Evolutionary conservation across 2,113 vertebrate genomes (phyloP), one percentile per base, ranked within the genome.

Genomic region (Hypomesus transpacificus): DNA sequence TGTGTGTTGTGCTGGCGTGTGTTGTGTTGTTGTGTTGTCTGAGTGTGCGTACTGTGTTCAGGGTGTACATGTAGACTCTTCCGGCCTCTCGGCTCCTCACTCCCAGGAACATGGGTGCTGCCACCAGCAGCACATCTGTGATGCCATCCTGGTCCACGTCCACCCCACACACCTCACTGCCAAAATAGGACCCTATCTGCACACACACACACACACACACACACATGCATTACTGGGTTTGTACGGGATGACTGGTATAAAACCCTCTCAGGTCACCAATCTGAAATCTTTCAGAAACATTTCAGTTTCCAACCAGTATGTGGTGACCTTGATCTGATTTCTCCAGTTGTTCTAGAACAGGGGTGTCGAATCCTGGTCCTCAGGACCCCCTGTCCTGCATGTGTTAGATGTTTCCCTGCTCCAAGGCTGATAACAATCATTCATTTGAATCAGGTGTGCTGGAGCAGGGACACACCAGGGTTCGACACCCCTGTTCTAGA

Each of bases 101-200:
- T 24, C 94, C 94, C n/a, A 98, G 92, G 85, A 87, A 97, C 95
- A 97, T 95, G 46, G 96, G 96, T 0, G 96, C 96, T 0, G 95
- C 96, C 75, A 98, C 94, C 73, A 98, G 91, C 71, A 98, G 90
- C 52, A 97, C 91, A 3, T 98, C 94, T 0, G 94, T 98, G 79
- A 90, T 87, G 17, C 93, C 94, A 0, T 98, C 95, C 1, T 91
- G 87, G 18, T 98, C 92, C 2, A 94, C 89, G 39, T 98, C 96
- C 85, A 98, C 66, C 0, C 87, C 91, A 28, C 95, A 94, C 26
- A 98, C 88, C 82, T 97, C 96, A 3, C 96, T 96, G 83, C 96
- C 96, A 16, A 94, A 98, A 82, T 98, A 98, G 0, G 95, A 97
- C 16, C 96, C 96, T 1, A 98, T 98, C 96, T 98, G 71, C 1